These are phyloP conservation scores for Plestiodon gilberti DNA, from an alignment of 2,113 vertebrate genomes.

Conservation along the genomic window DNA sequence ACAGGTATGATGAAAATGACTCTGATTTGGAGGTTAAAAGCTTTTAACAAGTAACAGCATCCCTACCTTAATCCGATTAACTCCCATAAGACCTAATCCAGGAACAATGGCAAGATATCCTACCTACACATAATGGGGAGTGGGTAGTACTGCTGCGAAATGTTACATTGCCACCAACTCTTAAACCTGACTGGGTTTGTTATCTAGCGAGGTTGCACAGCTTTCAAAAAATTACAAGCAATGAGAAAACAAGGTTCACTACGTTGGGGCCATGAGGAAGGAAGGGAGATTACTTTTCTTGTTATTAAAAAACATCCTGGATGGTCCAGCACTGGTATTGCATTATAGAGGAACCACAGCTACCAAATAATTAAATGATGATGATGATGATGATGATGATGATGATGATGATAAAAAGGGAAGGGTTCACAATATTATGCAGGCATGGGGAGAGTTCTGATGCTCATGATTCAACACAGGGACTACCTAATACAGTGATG, in stretches of 20 bases:
- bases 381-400: not conserved
- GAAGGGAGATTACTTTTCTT: not conserved
- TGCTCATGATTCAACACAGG: not conserved
- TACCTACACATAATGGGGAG: not conserved
- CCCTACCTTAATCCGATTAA: not conserved
- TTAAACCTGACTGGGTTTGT: not conserved
- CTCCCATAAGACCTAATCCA: not conserved
- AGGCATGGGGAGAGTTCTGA: not conserved
- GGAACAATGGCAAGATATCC: not conserved
- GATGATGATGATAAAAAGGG: not conserved
- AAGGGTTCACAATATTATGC: not conserved
- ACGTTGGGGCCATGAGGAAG: not conserved
- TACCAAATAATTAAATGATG: not conserved
- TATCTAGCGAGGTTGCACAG: not conserved
- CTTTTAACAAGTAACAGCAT: not conserved
- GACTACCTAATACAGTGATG: too few relatives aligned
- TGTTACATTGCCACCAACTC: not conserved
- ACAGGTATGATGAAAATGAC: slow-evolving; percentile 33
- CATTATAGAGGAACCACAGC: not conserved
- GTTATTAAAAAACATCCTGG: too few relatives aligned
- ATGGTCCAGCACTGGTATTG: not conserved
- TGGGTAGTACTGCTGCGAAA: not conserved
- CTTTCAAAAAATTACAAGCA: not conserved
- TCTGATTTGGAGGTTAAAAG: not conserved
- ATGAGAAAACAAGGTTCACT: not conserved